Percentiles rank a stretch among this genome's conserved stretches.
Conservation (phyloP, 2,113 vertebrate species). For the Cynopterus brachyotis region DNA sequence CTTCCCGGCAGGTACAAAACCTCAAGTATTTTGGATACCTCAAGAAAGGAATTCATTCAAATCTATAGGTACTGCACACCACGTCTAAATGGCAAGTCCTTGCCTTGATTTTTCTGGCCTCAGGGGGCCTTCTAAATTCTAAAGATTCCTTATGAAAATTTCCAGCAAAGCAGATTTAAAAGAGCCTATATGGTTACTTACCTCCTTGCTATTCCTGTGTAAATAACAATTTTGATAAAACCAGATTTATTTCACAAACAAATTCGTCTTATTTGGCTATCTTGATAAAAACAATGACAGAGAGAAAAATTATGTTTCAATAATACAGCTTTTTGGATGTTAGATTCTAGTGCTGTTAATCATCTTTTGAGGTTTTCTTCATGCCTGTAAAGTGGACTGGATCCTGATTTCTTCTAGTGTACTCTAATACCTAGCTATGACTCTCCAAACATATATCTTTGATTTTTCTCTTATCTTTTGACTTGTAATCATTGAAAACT, state of each 20-base stretch:
- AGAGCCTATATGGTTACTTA: background rate
- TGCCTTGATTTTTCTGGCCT: background rate
- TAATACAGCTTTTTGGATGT: background rate
- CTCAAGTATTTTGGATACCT: background rate
- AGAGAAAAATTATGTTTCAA: background rate
- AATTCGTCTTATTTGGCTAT: background rate
- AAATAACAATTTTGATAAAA: background rate
- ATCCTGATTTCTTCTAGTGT: background rate
- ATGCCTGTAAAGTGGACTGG: background rate
- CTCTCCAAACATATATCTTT: background rate
- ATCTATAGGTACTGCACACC: background rate
- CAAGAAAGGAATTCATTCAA: background rate
- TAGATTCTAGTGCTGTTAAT: background rate
- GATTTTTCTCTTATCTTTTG: background rate
- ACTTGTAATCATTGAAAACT: background rate
- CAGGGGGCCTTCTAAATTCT: background rate
- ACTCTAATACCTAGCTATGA: background rate
- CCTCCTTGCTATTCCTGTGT: background rate
- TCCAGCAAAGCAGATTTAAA: background rate
- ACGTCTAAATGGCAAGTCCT: background rate
- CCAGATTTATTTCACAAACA: background rate
- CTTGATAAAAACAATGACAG: background rate
- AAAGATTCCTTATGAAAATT: background rate
- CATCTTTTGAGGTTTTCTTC: background rate
- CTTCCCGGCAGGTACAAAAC: background rate